Conservation (phyloP, 2,113 vertebrate species). For the Oreotrochilus melanogaster region DNA sequence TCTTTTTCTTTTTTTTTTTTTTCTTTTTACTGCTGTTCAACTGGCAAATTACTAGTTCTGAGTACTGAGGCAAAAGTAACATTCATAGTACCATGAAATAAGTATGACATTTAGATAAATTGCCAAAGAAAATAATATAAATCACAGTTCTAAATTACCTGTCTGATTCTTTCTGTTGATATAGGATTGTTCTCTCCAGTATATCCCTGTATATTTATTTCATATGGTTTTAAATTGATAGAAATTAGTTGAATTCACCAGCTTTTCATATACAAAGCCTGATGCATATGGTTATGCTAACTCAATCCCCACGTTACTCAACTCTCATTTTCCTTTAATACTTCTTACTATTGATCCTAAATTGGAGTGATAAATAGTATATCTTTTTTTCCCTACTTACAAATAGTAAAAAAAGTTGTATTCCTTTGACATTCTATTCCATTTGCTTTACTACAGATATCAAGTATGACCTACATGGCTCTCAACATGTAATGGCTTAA, state of each 20-base stretch:
- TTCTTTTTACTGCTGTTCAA: background rate
- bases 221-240: background rate
- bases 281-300: background rate
- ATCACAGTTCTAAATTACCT: background rate
- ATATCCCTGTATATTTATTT: background rate
- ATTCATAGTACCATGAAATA: background rate
- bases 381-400: background rate
- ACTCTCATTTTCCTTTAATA: background rate
- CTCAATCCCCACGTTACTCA: background rate
- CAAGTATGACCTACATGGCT: fast-evolving
- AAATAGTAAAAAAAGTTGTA: background rate
- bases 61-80: background rate
- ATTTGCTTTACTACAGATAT: background rate
- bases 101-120: background rate
- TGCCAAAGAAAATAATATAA: background rate
- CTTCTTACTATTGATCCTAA: background rate
- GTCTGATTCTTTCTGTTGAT: background rate
- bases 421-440: background rate
- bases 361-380: background rate
- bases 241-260: background rate
- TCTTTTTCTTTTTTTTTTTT: background rate
- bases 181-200: background rate
- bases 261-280: background rate
- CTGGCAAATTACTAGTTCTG: background rate
- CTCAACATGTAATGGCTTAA: background rate